Conservation (phyloP, 2,888 invertebrate genomes). For the Melipona bicolor region DNA sequence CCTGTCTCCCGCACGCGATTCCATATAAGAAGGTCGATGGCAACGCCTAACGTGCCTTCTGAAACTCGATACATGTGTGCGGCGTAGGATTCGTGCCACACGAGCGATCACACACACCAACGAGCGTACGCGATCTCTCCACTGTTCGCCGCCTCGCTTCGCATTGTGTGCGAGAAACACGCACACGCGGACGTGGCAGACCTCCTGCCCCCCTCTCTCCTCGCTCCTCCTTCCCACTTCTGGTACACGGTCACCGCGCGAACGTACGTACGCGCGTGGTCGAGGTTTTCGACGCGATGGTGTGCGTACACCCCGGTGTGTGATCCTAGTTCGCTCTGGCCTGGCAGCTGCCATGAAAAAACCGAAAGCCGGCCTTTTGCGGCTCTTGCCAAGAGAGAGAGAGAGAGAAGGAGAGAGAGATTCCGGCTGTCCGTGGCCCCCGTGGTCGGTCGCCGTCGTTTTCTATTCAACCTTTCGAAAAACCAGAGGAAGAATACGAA, state of each 20-base stretch:
- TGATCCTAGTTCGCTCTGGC: conserved; percentile 52
- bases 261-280: neutral
- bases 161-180: conserved; percentile 21
- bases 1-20: conserved; percentile 65
- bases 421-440: conserved; percentile 19
- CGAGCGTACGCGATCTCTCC: neutral
- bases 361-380: conserved; percentile 45
- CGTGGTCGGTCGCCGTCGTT: neutral
- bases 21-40: conserved; percentile 70
- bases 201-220: neutral
- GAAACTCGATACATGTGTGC: conserved; percentile 67
- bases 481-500: conserved; percentile 47
- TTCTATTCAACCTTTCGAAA: conserved; percentile 41
- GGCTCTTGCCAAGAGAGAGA: conserved; percentile 20
- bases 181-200: neutral
- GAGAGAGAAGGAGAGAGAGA: neutral
- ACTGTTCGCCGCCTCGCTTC: neutral
- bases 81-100: conserved; percentile 61
- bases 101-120: conserved; percentile 22
- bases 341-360: conserved; percentile 64
- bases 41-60: conserved; percentile 71
- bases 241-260: neutral
- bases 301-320: neutral
- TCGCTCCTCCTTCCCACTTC: neutral
- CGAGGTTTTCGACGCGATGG: neutral